Evolutionary conservation across 2,113 vertebrate species (phyloP).

Genomic region (Peromyscus leucopus): DNA sequence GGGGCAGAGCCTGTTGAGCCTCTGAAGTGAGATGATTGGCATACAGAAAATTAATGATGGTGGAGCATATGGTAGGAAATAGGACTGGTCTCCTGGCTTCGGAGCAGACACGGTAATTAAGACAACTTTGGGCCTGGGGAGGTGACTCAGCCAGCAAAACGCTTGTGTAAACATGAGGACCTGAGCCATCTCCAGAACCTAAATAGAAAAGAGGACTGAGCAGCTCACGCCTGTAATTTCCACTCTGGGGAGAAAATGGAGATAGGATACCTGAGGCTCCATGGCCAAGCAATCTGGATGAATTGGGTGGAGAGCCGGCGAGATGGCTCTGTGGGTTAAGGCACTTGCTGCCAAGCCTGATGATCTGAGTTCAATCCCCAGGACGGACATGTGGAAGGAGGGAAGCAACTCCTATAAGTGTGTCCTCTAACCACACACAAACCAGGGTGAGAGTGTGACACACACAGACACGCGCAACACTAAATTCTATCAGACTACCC

Average conservation of each 20-base stretch:
- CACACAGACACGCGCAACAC: not conserved
- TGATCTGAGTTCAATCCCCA: not conserved
- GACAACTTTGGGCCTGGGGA: not conserved
- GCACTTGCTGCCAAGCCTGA: not conserved
- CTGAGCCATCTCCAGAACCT: not conserved
- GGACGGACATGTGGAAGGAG: not conserved
- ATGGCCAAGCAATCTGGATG: not conserved
- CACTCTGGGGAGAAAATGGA: not conserved
- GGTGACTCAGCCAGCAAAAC: not conserved
- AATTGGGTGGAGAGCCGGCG: not conserved
- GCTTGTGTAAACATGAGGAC: not conserved
- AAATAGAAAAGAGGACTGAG: not conserved
- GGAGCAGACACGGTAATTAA: not conserved
- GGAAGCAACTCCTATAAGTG: not conserved
- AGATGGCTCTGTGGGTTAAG: not conserved
- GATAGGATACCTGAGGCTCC: no score
- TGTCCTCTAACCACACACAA: not conserved
- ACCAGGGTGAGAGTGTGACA: not conserved
- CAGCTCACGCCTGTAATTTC: no score
- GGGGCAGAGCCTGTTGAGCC: not conserved
- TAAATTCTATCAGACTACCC: not conserved
- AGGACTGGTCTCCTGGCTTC: not conserved
- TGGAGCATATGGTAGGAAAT: conserved; percentile 14
- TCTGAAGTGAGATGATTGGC: not conserved
- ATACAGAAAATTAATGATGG: not conserved